Evolutionary conservation across 2,797 vertebrate genomes (phyloP).

Genomic region (Rhinichthys osculus): DNA sequence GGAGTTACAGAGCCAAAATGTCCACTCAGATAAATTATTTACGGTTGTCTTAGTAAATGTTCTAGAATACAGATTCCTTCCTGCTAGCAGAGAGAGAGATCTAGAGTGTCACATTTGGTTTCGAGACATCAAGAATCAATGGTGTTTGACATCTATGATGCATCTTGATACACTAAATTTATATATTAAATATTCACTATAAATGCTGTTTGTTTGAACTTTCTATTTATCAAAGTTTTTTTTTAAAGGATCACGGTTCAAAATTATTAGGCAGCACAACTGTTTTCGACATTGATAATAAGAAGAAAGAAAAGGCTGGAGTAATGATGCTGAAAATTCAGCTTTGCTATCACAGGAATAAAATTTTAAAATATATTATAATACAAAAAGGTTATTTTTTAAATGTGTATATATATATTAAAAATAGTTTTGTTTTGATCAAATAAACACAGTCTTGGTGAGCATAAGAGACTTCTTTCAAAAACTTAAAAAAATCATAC

Average conservation of each 20-base stretch:
- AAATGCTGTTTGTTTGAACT: background rate
- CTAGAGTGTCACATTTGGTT: background rate
- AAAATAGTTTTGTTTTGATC: background rate
- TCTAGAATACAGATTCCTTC: conserved; percentile 18
- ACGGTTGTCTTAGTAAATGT: background rate
- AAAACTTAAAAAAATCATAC: too few species aligned
- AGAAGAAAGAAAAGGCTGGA: background rate
- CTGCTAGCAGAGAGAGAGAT: background rate
- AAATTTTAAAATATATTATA: background rate
- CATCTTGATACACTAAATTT: background rate
- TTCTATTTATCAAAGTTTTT: background rate
- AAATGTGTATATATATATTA: background rate
- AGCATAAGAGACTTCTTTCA: background rate
- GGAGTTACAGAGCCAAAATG: conserved; percentile 18
- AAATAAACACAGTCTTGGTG: background rate
- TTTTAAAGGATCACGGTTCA: background rate
- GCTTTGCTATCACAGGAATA: background rate
- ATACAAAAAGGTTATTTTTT: background rate
- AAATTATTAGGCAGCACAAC: background rate
- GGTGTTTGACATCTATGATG: background rate
- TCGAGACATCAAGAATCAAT: background rate
- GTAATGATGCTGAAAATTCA: background rate
- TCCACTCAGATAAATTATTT: conserved; percentile 19
- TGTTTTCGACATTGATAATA: background rate
- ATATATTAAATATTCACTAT: background rate